A percentile compares a stretch with the other conserved stretches of the same genome.
These are phyloP conservation scores for Caradrina kadenii DNA, from an alignment of 2,888 invertebrate genomes.

Conservation along the genomic window DNA sequence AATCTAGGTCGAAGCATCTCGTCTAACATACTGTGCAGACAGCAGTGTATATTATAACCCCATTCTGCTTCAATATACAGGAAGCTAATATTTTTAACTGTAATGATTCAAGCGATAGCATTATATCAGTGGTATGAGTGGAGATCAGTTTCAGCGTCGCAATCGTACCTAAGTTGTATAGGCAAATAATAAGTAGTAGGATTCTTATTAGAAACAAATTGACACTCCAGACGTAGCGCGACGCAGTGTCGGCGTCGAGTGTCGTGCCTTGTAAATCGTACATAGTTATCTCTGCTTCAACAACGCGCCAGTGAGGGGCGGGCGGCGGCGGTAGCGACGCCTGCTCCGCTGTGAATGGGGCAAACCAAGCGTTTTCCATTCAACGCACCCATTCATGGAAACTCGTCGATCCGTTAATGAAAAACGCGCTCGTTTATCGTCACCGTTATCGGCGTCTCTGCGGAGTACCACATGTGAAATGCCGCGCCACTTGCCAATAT, in stretches of 20 bases:
- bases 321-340: conserved; percentile 59
- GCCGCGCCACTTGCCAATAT: conserved; percentile 62
- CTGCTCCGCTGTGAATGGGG: conserved; percentile 78
- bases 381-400: conserved; percentile 88
- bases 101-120: conserved; percentile 31
- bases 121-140: conserved; percentile 45
- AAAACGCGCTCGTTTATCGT: conserved; percentile 82
- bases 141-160: conserved; percentile 39
- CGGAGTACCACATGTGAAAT: conserved; percentile 74
- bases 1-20: conserved; percentile 51
- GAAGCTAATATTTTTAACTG: conserved; percentile 47
- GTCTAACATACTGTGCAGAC: conserved; percentile 18
- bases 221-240: conserved; percentile 28
- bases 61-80: conserved; percentile 34
- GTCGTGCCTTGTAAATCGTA: conserved; percentile 45
- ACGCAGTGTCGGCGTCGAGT: conserved; percentile 55
- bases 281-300: conserved; percentile 56
- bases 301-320: conserved; percentile 59
- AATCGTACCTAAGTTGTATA: conserved; percentile 14
- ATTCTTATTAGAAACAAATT: conserved; percentile 43
- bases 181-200: conserved; percentile 25
- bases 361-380: conserved; percentile 87
- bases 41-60: conserved; percentile 40
- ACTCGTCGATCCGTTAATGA: conserved; percentile 87
- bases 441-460: conserved; percentile 78